Evolutionary conservation across 2,113 vertebrate species (phyloP), one percentile per base, ranked within the genome.

Genomic region (Psammodynastes pulverulentus): DNA sequence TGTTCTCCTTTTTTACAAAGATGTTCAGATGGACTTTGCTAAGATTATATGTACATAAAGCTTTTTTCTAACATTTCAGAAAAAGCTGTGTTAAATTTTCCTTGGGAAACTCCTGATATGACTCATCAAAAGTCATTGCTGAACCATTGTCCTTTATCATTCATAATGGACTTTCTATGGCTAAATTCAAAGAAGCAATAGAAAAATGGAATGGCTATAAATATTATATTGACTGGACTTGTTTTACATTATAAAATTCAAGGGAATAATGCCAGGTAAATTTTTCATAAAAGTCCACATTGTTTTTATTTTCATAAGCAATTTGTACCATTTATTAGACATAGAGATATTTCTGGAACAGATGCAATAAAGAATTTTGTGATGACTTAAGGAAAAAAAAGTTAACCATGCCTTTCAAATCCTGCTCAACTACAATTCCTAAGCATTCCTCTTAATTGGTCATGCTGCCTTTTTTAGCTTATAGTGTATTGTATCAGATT

Each of bases 231-330:
- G 17, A 43, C 7, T 79, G 34, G 34, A 79, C 34, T 79, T 79
- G 6, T 79, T 79, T 21, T 79, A 79, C 17, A 43, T 39, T 43
- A 79, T 79, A 43, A 79, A 79, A 9, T 43, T 79, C 34, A 79
- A 21, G 72, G 72, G 34, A 79, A 79, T 79, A 79, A 43, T 79
- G 34, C 17, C 72, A 79, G 34, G 17, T 79, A 34, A 17, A 7
- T 43, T 79, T 79, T 17, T 79, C 85, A 1, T 92, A 93, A 86
- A 92, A n/a, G 2, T 85, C n/a, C 51, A 23, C 45, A 2, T 17
- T 90, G 2, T 19, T 46, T 26, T 87, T 89, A 23, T 88, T 84
- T 92, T 84, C 89, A n/a, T 51, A 79, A 89, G 23, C 88, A 93
- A 90, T 21, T 94, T 8, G 17, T 56, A 12, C 0, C 2, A 9